Evolutionary conservation across 2,888 invertebrate genomes (phyloP), one percentile per base, ranked within the genome.

Genomic region (Brenthis ino): DNA sequence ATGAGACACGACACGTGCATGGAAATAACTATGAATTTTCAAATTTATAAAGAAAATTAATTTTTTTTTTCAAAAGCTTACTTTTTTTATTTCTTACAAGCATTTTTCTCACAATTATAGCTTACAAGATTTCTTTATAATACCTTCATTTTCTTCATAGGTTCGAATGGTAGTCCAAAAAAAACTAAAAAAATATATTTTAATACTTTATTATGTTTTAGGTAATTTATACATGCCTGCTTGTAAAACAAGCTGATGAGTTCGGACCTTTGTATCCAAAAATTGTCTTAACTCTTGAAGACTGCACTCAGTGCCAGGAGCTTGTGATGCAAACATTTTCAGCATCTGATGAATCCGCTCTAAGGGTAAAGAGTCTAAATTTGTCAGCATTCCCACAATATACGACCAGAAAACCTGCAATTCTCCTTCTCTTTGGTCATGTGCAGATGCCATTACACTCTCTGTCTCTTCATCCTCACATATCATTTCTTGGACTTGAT

Each of bases 341-440:
- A 99, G 87, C 98, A 99, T 99, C 83, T 98, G 97, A 87, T 98
- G 98, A 77, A 99, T 99, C 65, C 98, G 93, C 77, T 99, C 98
- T 74, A 99, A 90, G 0, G 98, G 97, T 82, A 99, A 93, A 0
- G 97, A 97, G 80, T 98, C 98, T 74, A 99, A 92, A 92, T 99
- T 99, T 13, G 98, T 98, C 68, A 99, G 89, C 99, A 99, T 99
- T 20, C 98, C 99, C 57, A 98, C 97, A 78, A 99, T 98, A 82
- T 99, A 99, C 0, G 98, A 97, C 99, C 99, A 99, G 86, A 98
- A 98, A 61, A 95, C 95, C 94, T 98, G 98, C 68, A 98, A 91
- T 85, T 99, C 98, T 77, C 98, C 98, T 88, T 98, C 98, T 69
- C 98, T 94, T 85, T 98, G 98, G 83, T 98, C 98, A 84, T 98